Evolutionary conservation across 2,797 vertebrate genomes (phyloP).

Genomic region (Lycodopsis pacificus): DNA sequence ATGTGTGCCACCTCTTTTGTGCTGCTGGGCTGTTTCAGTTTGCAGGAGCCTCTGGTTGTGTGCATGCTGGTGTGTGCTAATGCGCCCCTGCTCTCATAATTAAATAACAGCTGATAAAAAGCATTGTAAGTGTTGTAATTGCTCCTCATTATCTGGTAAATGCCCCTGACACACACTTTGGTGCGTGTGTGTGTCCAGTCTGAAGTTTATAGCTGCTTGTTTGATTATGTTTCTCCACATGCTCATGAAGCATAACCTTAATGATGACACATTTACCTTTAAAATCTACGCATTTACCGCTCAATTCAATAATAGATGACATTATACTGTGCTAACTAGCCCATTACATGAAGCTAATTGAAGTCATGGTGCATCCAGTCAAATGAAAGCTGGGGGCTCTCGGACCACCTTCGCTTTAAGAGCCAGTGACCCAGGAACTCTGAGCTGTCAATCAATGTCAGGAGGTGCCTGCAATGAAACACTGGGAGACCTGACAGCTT

Average conservation of each 20-base stretch:
- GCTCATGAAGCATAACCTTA: constrained; percentile 24
- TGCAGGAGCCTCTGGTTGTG: constrained; percentile 31
- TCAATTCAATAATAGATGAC: constrained; percentile 14
- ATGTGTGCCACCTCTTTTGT: constrained; percentile 27
- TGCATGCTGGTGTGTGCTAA: constrained; percentile 45
- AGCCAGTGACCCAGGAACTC: constrained; percentile 13
- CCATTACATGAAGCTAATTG: neutral
- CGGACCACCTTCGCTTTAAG: neutral
- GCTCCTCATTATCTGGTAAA: constrained; percentile 70
- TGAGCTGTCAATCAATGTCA: constrained; percentile 32
- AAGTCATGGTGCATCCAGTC: constrained; percentile 13
- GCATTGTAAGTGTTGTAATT: constrained; percentile 73
- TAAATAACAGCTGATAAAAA: constrained; percentile 77
- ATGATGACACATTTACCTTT: constrained; percentile 25
- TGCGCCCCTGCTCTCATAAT: constrained; percentile 65
- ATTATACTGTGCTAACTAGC: constrained; percentile 14
- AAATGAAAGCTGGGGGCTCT: constrained; percentile 15
- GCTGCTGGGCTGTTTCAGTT: constrained; percentile 35
- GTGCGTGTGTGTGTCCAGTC: neutral
- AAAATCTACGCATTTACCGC: constrained; percentile 17
- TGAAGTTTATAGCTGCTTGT: constrained; percentile 28
- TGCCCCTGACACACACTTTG: constrained; percentile 34
- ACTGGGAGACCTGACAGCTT: neutral
- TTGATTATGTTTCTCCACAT: constrained; percentile 12
- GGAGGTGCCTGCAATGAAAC: constrained; percentile 31